Evolutionary conservation across 1,140 invertebrate genomes (phyloP).

Genomic region (Atta cephalotes): DNA sequence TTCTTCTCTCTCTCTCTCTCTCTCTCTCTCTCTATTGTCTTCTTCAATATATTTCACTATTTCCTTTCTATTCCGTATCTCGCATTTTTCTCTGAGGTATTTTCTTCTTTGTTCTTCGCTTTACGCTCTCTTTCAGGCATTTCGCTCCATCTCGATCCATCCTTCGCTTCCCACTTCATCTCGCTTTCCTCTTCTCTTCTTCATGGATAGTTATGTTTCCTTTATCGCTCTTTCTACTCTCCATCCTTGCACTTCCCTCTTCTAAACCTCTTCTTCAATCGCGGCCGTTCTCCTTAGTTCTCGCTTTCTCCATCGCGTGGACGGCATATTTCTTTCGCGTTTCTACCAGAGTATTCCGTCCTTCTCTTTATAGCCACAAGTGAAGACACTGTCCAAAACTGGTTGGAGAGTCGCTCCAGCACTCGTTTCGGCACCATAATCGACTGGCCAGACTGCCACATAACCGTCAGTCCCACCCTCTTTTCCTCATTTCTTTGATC

Average conservation of each 20-base stretch:
- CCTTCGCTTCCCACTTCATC: background rate
- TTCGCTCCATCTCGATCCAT: background rate
- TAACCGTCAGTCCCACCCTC: slow-evolving; percentile 47
- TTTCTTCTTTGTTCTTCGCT: background rate
- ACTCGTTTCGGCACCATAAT: slow-evolving; percentile 76
- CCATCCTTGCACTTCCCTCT: slow-evolving; percentile 17
- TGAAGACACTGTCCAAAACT: slow-evolving; percentile 73
- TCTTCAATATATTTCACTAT: background rate
- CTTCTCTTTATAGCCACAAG: slow-evolving; percentile 61
- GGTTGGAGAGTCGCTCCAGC: slow-evolving; percentile 70
- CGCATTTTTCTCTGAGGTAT: background rate
- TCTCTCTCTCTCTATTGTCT: background rate
- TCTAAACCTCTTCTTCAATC: slow-evolving; percentile 36
- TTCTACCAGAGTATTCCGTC: slow-evolving; percentile 34
- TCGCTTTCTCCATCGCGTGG: slow-evolving; percentile 48
- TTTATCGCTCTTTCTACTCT: slow-evolving; percentile 41
- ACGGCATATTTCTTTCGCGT: slow-evolving; percentile 36
- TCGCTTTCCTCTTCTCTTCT: background rate
- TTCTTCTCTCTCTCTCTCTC: background rate
- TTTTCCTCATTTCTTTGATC: slow-evolving; percentile 48
- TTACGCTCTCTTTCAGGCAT: background rate
- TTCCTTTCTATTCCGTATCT: background rate
- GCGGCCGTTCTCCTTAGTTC: slow-evolving; percentile 18
- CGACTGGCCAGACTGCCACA: slow-evolving; percentile 71
- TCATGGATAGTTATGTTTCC: background rate